Evolutionary conservation across 2,797 vertebrate species (phyloP), one percentile per base, ranked within the genome.

Genomic region (Columba guinea): DNA sequence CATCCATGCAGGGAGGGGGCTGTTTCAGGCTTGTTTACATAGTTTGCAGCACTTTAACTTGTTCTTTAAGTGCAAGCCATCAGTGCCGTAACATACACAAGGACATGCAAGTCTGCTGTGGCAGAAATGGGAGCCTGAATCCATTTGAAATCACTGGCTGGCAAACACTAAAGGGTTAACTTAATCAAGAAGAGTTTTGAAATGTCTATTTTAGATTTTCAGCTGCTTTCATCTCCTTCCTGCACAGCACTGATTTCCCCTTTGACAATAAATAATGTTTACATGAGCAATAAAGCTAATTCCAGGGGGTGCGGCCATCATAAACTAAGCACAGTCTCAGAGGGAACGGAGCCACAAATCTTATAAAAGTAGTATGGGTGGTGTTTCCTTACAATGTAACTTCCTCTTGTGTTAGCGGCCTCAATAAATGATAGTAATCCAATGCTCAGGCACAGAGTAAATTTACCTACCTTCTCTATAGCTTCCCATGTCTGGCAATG

Each of bases 161-260:
- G 46, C 48, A 90, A 90, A 84, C 37, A 53, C n/a, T 69, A 49
- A 96, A 56, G 71, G 49, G 55, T 84, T 94, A 97, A 77, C 37
- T 63, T 79, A 44, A 91, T 73, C 68, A 92, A 64, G 34, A 27
- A 3, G 28, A 68, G 44, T 15, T 71, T 93, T 93, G 22, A 84
- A 74, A 70, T 32, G 55, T 56, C 83, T 93, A 12, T 76, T 96
- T 91, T 74, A 83, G 64, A 64, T 35, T 64, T 71, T 84, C 52
- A 63, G 68, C 41, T 73, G 67, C 80, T 95, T 95, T 92, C 28
- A 74, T 81, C 79, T 96, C 89, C 82, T 94, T 92, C 82, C 79
- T 63, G 65, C 64, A 78, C 64, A 79, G 83, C 27, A 48, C 51
- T 79, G 60, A 35, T 9, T 82, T 89, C 51, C 69, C 80, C 76